Base-by-base conservation (phyloP, 2,888 invertebrate species). In the Heteromurus nitidus region DNA sequence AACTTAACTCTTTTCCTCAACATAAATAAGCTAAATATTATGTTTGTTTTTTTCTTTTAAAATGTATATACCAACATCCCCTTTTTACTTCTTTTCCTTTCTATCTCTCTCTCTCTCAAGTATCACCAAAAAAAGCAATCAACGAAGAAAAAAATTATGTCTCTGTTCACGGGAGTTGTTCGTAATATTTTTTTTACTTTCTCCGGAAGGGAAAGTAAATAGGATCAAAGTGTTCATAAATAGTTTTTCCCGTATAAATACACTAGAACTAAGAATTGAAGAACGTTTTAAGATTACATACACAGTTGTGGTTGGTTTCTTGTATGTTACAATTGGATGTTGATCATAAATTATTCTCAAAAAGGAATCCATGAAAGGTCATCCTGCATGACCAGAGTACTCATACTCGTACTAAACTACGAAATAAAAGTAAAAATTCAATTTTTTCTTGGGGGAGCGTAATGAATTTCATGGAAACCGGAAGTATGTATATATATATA, bases 111-210 rank as follows among this genome's bases (percentile, higher is more conserved):
- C n/a, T 44, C 11, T 1, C n/a, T 31, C 31, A 22, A n/a, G 30
- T 62, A 67, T 50, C 65, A 65, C 44, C 30, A 30, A 62, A 58
- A 58, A 36, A 36, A 47, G n/a, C 47, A 47, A 47, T 47, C n/a
- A n/a, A 16, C 20, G 31, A 62, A 55, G 26, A n/a, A 5, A 50
- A 11, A 65, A 65, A 42, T 16, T n/a, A 60, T 22, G 36, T 47
- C 47, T 55, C 55, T 20, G 58, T 22, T 36, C 36, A 5, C 36
- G 5, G 5, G 5, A 5, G 36, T 13, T 36, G 36, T 36, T 36
- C 5, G 7, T 36, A n/a, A n/a, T 36, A 13, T 36, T 36, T 36
- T 36, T 36, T 36, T 36, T 36, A 36, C 13, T n/a, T n/a, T n/a
- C n/a, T n/a, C n/a, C n/a, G 44, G 13, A 44, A 9, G 2, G 44